A percentile compares a stretch with the other conserved stretches of the same genome.
phyloP scores from a whole-genome alignment of 1,140 invertebrate genomes.

The Pogonomyrmex californicus region DNA sequence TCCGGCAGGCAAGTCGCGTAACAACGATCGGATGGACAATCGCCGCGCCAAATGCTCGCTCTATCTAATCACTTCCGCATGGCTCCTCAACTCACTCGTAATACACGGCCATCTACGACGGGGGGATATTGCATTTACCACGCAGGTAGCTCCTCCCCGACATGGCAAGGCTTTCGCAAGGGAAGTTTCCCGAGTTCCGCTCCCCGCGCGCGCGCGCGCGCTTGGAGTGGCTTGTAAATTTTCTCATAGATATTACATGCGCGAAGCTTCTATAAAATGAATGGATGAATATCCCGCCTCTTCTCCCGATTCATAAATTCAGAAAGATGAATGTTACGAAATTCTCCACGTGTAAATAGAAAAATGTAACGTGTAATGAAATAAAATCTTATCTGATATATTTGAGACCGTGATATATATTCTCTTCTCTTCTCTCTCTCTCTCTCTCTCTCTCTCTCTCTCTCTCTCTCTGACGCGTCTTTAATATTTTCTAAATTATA shows the following conservation, averaged over 20 bases:
- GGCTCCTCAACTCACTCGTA: constrained; percentile 12
- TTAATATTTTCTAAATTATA: background rate
- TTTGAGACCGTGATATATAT: background rate
- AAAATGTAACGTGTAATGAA: background rate
- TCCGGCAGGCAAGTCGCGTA: constrained; percentile 18
- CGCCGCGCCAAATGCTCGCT: constrained; percentile 4
- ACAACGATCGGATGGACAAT: constrained; percentile 49
- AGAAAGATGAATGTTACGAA: background rate
- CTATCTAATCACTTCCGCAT: constrained; percentile 50
- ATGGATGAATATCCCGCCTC: background rate
- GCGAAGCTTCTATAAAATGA: constrained; percentile 41
- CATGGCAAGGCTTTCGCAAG: background rate
- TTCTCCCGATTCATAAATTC: constrained; percentile 46
- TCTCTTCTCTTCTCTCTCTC: too few species aligned
- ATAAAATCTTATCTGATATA: background rate
- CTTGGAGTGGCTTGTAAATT: constrained; percentile 43
- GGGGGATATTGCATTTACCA: constrained; percentile 40
- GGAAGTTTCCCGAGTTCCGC: constrained; percentile 9
- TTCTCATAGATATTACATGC: constrained; percentile 50
- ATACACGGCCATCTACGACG: constrained; percentile 32
- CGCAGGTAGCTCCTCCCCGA: background rate
- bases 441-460: too few species aligned
- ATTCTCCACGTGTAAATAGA: background rate
- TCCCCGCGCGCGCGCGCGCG: too few species aligned
- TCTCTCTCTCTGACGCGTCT: too few species aligned